Evolutionary conservation across 2,113 vertebrate genomes (phyloP).

Genomic region (Rhea pennata): DNA sequence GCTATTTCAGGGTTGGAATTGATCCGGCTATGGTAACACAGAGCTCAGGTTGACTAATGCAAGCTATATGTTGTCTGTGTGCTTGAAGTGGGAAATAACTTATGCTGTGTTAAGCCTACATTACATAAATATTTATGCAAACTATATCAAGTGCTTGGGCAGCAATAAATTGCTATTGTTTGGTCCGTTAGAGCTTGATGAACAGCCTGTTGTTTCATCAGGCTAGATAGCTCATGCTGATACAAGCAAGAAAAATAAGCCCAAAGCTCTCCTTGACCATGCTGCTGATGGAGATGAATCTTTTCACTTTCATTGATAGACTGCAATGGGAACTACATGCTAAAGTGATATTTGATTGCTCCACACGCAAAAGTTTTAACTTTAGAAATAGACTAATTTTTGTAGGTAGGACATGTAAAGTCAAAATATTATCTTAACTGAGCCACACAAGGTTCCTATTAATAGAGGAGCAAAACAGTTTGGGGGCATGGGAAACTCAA

Average conservation of each 20-base stretch:
- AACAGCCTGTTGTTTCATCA: not conserved
- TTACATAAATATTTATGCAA: slow-evolving; percentile 40
- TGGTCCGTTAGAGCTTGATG: not conserved
- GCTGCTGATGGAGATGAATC: not conserved
- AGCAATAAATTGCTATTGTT: not conserved
- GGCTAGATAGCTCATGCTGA: not conserved
- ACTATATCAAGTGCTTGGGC: not conserved
- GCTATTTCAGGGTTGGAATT: not conserved
- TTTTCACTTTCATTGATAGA: not conserved
- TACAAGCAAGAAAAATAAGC: not conserved
- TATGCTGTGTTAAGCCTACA: fast-evolving
- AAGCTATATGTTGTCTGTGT: not conserved
- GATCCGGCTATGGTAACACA: not conserved
- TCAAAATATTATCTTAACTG: not conserved
- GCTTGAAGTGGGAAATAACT: not conserved
- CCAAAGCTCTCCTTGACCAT: not conserved
- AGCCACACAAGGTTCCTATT: not conserved
- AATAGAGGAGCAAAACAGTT: not conserved
- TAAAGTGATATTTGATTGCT: not conserved
- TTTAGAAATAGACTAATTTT: not conserved
- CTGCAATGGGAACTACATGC: not conserved
- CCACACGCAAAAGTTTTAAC: not conserved
- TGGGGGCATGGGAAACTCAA: not conserved
- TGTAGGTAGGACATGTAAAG: not conserved
- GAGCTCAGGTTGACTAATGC: not conserved